These are phyloP conservation scores for Gymnodraco acuticeps DNA, from an alignment of 2,797 vertebrate species.

Conservation along the genomic window DNA sequence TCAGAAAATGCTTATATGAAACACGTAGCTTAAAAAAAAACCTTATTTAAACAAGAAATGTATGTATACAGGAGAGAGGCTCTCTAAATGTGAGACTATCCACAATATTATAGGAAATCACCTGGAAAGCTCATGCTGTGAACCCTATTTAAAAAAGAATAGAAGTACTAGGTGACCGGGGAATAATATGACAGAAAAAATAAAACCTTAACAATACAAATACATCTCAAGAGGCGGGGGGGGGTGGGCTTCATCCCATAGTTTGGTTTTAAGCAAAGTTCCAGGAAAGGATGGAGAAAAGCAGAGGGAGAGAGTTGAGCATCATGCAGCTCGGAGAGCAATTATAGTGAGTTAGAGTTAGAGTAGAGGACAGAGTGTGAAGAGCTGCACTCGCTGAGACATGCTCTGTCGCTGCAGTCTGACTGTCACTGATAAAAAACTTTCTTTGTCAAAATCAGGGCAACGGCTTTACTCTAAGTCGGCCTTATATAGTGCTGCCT, in stretches of 20 bases:
- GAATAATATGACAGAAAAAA: background rate
- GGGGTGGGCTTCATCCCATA: background rate
- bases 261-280: slow-evolving; percentile 20
- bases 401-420: slow-evolving; percentile 53
- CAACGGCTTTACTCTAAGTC: slow-evolving; percentile 30
- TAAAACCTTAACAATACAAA: background rate
- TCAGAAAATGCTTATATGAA: background rate
- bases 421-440: slow-evolving; percentile 67
- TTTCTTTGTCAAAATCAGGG: slow-evolving; percentile 55
- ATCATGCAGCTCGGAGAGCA: slow-evolving; percentile 50
- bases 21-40: background rate
- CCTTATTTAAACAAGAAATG: too few relatives aligned
- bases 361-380: slow-evolving; percentile 37
- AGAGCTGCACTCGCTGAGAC: slow-evolving; percentile 27
- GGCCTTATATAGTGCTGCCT: slow-evolving; percentile 35
- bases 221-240: background rate
- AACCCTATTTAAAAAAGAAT: background rate
- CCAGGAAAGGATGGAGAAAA: background rate
- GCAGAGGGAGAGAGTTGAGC: slow-evolving; percentile 29
- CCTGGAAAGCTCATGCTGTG: background rate
- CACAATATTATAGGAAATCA: background rate
- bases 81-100: background rate
- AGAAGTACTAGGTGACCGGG: background rate
- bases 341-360: slow-evolving; percentile 46
- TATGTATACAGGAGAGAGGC: too few relatives aligned